Conservation (phyloP, 2,888 invertebrate species). For the Euclidia mi region DNA sequence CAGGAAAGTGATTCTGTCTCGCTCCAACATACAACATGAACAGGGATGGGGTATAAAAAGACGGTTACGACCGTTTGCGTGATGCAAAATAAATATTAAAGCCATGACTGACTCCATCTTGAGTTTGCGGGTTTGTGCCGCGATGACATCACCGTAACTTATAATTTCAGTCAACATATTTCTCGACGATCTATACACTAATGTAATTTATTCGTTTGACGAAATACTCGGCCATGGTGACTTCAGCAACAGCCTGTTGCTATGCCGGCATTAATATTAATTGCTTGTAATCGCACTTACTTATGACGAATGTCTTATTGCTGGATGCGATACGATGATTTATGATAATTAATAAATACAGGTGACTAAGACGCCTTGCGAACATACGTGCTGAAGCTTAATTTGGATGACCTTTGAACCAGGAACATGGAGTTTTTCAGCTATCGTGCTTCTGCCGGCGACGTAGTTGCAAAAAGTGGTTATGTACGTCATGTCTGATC, state of each 20-base stretch:
- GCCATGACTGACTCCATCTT: slow-evolving; percentile 77
- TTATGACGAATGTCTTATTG: slow-evolving; percentile 27
- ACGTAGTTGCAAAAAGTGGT: slow-evolving; percentile 18
- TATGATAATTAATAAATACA: slow-evolving; percentile 17
- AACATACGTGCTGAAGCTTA: slow-evolving; percentile 5
- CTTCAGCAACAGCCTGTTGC: slow-evolving; percentile 62
- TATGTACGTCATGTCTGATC: slow-evolving; percentile 16
- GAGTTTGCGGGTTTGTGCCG: slow-evolving; percentile 69
- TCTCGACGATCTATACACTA: slow-evolving; percentile 65
- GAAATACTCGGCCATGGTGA: slow-evolving; percentile 58
- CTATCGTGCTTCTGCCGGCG: slow-evolving; percentile 2
- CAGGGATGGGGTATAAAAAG: slow-evolving; percentile 77
- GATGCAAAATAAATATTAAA: slow-evolving; percentile 86
- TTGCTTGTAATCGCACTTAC: slow-evolving; percentile 52
- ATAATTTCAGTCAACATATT: slow-evolving; percentile 82
- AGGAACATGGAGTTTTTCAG: slow-evolving; percentile 7
- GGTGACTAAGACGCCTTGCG: slow-evolving; percentile 15
- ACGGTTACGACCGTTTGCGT: slow-evolving; percentile 84
- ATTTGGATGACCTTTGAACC: slow-evolving; percentile 13
- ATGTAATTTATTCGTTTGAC: slow-evolving; percentile 67
- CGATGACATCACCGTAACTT: slow-evolving; percentile 87
- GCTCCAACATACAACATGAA: slow-evolving; percentile 59
- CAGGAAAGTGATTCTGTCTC: slow-evolving; percentile 75
- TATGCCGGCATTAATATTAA: slow-evolving; percentile 57
- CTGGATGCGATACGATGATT: slow-evolving; percentile 19